phyloP scores from a whole-genome alignment of 2,888 invertebrate species.

The Eupsilia transversa region DNA sequence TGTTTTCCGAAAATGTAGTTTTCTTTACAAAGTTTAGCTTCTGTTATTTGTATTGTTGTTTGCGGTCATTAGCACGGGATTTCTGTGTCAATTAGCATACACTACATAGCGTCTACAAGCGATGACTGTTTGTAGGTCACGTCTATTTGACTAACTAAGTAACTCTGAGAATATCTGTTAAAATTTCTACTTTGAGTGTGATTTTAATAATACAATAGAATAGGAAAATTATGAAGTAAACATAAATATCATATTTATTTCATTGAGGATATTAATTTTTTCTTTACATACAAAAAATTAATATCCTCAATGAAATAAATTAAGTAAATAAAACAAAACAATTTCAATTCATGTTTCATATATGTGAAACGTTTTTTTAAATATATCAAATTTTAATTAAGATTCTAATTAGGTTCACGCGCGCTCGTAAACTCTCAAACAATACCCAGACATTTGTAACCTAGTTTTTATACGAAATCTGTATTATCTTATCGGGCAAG shows the following conservation, averaged over 20 bases:
- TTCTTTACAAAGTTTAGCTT: background rate
- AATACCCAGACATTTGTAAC: slow-evolving; percentile 24
- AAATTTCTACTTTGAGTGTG: background rate
- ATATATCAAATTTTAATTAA: background rate
- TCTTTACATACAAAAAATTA: too few species aligned
- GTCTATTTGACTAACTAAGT: slow-evolving; percentile 15
- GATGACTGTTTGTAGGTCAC: slow-evolving; percentile 21
- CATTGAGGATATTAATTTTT: background rate
- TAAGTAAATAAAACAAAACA: background rate
- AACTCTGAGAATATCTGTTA: background rate
- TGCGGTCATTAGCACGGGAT: background rate
- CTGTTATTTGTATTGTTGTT: background rate
- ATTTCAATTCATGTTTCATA: background rate
- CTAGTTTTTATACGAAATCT: slow-evolving; percentile 51
- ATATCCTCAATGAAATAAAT: too few species aligned
- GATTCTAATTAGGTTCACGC: background rate
- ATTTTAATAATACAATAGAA: background rate
- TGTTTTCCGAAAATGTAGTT: slow-evolving; percentile 17
- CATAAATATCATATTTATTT: background rate
- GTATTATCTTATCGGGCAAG: slow-evolving; percentile 55
- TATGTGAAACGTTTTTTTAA: too few species aligned
- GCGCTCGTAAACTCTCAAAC: background rate
- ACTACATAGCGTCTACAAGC: background rate
- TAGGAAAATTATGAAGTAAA: background rate
- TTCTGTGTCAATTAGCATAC: slow-evolving; percentile 43